Conservation (phyloP, 1,140 invertebrate genomes). For the Mizuhopecten yessoensis region DNA sequence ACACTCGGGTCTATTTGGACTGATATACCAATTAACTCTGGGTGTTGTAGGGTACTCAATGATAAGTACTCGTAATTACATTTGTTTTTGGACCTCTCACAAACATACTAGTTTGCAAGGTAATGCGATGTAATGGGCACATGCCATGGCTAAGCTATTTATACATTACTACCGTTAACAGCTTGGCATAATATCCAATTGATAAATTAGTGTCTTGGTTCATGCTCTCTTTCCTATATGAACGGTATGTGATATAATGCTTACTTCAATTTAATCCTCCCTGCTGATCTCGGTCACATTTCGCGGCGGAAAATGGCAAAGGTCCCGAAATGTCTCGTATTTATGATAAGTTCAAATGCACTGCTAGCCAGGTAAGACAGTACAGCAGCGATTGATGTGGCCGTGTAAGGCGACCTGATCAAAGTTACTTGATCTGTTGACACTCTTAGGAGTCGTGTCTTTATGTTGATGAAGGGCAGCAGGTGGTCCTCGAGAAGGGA, state of each 20-base stretch:
- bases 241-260: neutral
- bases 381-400: neutral
- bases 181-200: neutral
- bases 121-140: constrained; percentile 12
- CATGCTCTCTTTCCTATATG: neutral
- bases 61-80: neutral
- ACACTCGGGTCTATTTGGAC: neutral
- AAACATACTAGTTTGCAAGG: neutral
- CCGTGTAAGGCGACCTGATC: neutral
- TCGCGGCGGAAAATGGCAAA: constrained; percentile 19
- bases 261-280: neutral
- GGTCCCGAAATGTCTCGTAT: neutral
- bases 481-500: neutral
- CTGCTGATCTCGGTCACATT: neutral
- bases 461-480: neutral
- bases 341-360: neutral
- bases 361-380: neutral
- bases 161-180: neutral
- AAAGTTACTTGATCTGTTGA: neutral
- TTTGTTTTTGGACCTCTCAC: constrained; percentile 13
- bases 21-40: neutral
- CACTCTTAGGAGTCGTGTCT: neutral
- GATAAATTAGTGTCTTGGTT: constrained; percentile 26
- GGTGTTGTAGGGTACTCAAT: constrained; percentile 1
- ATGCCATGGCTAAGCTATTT: neutral